Evolutionary conservation across 2,797 vertebrate species (phyloP), one percentile per base, ranked within the genome.

Genomic region (Loris lydekkerianus): DNA sequence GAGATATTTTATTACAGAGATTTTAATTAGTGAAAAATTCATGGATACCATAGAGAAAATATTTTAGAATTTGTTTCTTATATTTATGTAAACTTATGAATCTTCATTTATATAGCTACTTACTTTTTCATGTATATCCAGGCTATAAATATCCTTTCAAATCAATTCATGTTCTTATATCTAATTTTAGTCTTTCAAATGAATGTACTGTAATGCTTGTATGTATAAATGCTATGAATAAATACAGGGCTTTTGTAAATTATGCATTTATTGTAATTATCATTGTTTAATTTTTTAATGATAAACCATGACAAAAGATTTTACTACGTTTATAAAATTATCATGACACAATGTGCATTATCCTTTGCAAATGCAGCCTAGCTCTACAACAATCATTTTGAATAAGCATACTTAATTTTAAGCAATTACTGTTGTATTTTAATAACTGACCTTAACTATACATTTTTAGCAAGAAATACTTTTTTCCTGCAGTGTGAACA

Each of bases 171-270:
- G 98, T 98, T 94, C 95, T 97, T 88, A 96, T 97, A 96, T 97
- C 92, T 98, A 97, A 98, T 97, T 98, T 97, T 87, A 95, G 97
- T 97, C 98, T 98, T 97, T 97, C 96, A 98, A 96, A 98, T 98
- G 98, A 99, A 99, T 99, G 98, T 99, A 99, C 99, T 99, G 99
- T 99, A 99, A 99, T 98, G 99, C 99, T 98, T 98, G 98, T 99
- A 99, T 99, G 98, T 99, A 99, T 98, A 97, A 97, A 97, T 95
- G 98, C 98, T 98, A 97, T 98, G 96, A 97, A 88, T 97, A 97
- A 85, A 97, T 81, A 97, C 97, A 98, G 98, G 98, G 98, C 86
- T 98, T 98, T 98, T 99, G 98, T 98, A 99, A 98, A 99, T 99
- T 96, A 97, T 98, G 98, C 98, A 94, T 97, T 98, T 98, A 98